Evolutionary conservation across 1,140 invertebrate genomes (phyloP).

Genomic region (Achatina immaculata): DNA sequence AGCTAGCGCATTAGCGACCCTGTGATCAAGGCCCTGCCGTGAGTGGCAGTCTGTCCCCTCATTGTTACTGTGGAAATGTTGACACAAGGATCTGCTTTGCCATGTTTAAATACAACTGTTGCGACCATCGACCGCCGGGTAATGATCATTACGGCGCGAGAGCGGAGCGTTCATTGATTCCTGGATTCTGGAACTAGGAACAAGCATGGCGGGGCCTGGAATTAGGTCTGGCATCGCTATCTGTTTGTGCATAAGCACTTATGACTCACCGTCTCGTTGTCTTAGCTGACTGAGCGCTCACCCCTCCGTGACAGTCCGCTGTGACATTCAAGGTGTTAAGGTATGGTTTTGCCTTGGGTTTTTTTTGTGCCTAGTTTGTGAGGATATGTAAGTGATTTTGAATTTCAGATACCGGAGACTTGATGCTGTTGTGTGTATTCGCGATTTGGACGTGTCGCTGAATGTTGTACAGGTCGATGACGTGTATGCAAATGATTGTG

Average conservation of each 20-base stretch:
- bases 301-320: not conserved
- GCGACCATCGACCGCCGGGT: not conserved
- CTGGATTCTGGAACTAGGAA: not conserved
- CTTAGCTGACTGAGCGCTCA: not conserved
- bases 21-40: not conserved
- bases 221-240: not conserved
- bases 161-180: not conserved
- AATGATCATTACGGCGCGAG: not conserved
- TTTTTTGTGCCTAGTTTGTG: not conserved
- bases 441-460: not conserved
- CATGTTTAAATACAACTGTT: not conserved
- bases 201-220: not conserved
- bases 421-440: not conserved
- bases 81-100: not conserved
- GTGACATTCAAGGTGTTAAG: not conserved
- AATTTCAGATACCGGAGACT: not conserved
- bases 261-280: not conserved
- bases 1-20: not conserved
- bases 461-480: not conserved
- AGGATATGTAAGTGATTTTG: not conserved
- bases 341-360: not conserved
- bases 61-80: not conserved
- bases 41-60: not conserved
- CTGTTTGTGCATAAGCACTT: not conserved
- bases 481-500: not conserved